Base-by-base conservation (phyloP, 2,113 vertebrate genomes). In the Tachuris rubrigastra region DNA sequence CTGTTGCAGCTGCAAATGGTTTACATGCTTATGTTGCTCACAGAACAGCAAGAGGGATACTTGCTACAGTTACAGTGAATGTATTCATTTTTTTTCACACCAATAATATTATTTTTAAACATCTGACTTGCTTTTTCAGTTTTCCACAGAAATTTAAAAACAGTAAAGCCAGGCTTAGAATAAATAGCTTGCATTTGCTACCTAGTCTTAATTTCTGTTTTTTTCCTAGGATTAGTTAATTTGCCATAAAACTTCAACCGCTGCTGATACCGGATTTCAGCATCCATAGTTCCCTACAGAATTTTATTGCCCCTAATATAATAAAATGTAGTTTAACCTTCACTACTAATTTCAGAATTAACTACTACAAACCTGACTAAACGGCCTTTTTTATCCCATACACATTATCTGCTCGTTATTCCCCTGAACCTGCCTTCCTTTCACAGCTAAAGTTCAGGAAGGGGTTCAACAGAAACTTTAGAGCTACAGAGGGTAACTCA, bases 271-370 rank as follows among this genome's bases (percentile, higher is more conserved):
- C 0, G 1, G 78, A 72, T 50, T 85, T 49, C 37, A 71, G 66
- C 53, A 30, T 24, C 65, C 52, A 49, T 11, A 71, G 53, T 21
- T 85, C 62, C 74, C 78, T 56, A 79, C 58, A 87, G 69, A 82
- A 85, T 69, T 94, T 91, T 94, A 96, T 21, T 76, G 39, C 44
- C 44, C 35, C 47, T 87, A 87, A 52, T 89, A 68, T 56, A 89
- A 94, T 87, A 81, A 96, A 93, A 94, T 65, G 77, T 41, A 89
- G 87, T 82, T 93, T 93, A 87, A 94, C 81, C 92, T 79, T 87
- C n/a, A 10, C 56, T 94, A 75, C 87, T 95, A 52, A 93, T 94
- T 95, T 72, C 87, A 96, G 74, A 89, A 91, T 95, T 96, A 95
- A 94, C 74, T 85, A 81, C 87, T 75, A 82, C 66, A 82, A 96